Base-by-base conservation (phyloP, 2,113 vertebrate genomes). In the Alectura lathami region DNA sequence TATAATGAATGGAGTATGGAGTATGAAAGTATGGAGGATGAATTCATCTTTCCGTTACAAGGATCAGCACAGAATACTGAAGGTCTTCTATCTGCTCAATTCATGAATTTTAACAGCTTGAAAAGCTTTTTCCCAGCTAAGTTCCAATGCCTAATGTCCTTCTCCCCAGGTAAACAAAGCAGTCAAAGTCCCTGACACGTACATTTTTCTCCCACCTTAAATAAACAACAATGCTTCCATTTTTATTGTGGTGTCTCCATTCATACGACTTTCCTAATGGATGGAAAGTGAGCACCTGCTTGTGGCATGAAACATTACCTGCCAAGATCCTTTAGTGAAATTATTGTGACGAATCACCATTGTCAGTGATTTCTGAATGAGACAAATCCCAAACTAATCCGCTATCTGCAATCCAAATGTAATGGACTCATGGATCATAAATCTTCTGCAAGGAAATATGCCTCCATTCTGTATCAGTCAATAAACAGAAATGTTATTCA, bases 311-410 rank as follows among this genome's bases (percentile, higher is more conserved):
- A 91, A 86, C 80, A 83, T 92, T 57, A 18, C 21, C 54, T 90
- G 70, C 82, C 95, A 81, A 93, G 91, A 96, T 94, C 89, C 69
- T 50, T 92, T 59, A 88, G 88, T 34, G 91, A 97, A 97, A 97
- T 96, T 89, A 94, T 96, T 89, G 96, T 97, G 97, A 98, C 95
- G 86, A 97, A 97, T 97, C 75, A 54, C 79, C 79, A 72, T 94
- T 97, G 97, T 94, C 93, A 87, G 90, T 97, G 77, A 88, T 94
- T 96, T 96, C 91, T 94, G 95, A 97, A 97, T 91, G 95, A 97
- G 96, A 97, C 95, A 97, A 97, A 97, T 97, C 83, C 88, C 94
- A 96, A 97, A 95, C 89, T 97, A 97, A 97, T 97, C 92, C 97
- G 53, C 95, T 96, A 75, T 94, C 90, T 97, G 89, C 90, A 96